Evolutionary conservation across 2,113 vertebrate genomes (phyloP).

Genomic region (Tiliqua scincoides): DNA sequence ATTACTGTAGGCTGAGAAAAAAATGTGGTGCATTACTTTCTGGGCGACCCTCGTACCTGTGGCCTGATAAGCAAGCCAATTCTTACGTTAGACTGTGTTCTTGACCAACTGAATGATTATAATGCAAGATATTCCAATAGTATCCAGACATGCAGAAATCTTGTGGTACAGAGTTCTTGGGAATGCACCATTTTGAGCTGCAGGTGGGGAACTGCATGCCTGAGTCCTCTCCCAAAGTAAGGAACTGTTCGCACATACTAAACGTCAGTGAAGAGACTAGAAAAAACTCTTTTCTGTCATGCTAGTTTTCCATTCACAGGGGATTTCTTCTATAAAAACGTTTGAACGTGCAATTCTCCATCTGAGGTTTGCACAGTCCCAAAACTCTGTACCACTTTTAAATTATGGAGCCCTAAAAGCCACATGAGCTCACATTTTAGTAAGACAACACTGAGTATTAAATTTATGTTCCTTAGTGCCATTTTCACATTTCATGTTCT

Average conservation of each 20-base stretch:
- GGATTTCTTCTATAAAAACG: background rate
- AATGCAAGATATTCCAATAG: too few species aligned
- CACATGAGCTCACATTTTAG: background rate
- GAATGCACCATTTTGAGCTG: background rate
- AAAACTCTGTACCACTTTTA: background rate
- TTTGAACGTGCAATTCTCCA: background rate
- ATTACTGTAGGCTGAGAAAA: too few species aligned
- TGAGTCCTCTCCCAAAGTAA: background rate
- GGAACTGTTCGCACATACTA: background rate
- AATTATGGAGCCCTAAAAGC: background rate
- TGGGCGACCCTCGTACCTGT: too few species aligned
- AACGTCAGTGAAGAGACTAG: background rate
- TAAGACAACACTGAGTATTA: background rate
- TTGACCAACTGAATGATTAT: background rate
- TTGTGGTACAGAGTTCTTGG: background rate
- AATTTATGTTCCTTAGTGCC: background rate
- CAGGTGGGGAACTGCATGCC: too few species aligned
- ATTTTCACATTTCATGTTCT: too few species aligned
- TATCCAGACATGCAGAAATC: background rate
- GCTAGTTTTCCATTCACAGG: background rate
- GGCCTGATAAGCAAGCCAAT: background rate
- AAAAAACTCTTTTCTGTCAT: background rate
- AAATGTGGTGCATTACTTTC: too few species aligned
- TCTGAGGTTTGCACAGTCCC: background rate
- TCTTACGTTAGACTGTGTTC: background rate